Conservation (phyloP, 1,140 invertebrate species). For the Drosophila leontia region DNA sequence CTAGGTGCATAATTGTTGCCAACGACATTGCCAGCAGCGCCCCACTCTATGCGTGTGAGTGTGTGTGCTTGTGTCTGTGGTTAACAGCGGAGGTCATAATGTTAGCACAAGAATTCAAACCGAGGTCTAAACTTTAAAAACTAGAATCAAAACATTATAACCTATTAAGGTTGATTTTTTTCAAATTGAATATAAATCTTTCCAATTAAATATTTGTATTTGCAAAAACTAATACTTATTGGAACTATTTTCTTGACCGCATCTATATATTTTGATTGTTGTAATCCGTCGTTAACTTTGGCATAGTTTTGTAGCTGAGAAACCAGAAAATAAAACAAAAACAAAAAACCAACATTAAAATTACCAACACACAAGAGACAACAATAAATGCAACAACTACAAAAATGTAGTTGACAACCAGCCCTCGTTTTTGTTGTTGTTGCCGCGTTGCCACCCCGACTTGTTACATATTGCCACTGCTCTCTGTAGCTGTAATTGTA, state of each 20-base stretch:
- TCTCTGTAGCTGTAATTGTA: constrained; percentile 26
- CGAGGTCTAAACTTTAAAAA: too few species aligned
- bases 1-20: constrained; percentile 59
- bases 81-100: constrained; percentile 11
- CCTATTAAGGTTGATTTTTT: too few species aligned
- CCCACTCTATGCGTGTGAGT: constrained; percentile 6
- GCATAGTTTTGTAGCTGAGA: constrained; percentile 72
- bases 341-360: constrained; percentile 63
- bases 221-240: background rate
- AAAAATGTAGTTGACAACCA: constrained; percentile 47
- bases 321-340: constrained; percentile 66
- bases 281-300: constrained; percentile 77
- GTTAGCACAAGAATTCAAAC: constrained; percentile 4
- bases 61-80: background rate
- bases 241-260: constrained; percentile 11
- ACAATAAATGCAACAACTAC: constrained; percentile 29
- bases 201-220: background rate
- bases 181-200: too few species aligned
- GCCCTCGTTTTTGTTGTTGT: constrained; percentile 40
- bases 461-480: constrained; percentile 73
- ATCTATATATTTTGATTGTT: constrained; percentile 65
- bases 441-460: constrained; percentile 72
- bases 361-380: constrained; percentile 63
- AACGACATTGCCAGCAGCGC: constrained; percentile 44
- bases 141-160: background rate